Percentiles rank a stretch among this genome's conserved stretches.
Evolutionary conservation across 2,113 vertebrate genomes (phyloP).

Genomic region (Lycaon pictus): DNA sequence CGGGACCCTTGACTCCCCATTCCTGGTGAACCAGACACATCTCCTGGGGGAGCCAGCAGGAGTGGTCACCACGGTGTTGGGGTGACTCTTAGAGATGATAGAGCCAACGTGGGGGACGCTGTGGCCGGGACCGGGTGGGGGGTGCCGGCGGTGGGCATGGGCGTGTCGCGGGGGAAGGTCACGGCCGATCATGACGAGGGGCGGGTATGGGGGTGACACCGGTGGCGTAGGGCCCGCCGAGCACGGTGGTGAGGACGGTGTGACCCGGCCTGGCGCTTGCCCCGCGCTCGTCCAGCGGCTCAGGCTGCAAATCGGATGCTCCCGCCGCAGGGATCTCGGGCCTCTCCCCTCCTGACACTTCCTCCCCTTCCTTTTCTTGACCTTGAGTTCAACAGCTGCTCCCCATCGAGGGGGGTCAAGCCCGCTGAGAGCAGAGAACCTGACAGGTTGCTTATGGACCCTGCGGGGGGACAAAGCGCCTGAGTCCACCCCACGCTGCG

Average conservation of each 20-base stretch:
- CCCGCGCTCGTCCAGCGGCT: background rate
- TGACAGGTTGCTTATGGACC: background rate
- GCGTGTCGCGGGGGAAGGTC: rapidly evolving
- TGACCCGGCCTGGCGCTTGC: background rate
- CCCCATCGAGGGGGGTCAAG: background rate
- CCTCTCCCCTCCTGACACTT: background rate
- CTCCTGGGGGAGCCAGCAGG: background rate
- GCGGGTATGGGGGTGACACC: background rate
- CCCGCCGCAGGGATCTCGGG: too few species aligned
- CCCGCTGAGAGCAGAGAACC: background rate
- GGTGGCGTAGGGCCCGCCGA: background rate
- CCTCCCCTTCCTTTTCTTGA: background rate
- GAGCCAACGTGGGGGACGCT: background rate
- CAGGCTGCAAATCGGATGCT: background rate
- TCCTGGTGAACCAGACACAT: background rate
- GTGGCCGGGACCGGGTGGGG: background rate
- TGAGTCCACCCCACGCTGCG: rapidly evolving
- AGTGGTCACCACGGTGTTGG: rapidly evolving
- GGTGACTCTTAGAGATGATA: background rate
- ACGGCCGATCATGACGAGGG: rapidly evolving
- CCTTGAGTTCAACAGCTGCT: background rate
- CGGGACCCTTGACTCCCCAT: background rate
- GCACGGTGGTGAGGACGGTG: rapidly evolving
- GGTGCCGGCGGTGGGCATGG: background rate
- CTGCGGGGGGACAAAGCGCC: rapidly evolving